These are phyloP conservation scores for Drosophila paramelanica DNA, from an alignment of 2,888 invertebrate genomes.

Conservation along the genomic window DNA sequence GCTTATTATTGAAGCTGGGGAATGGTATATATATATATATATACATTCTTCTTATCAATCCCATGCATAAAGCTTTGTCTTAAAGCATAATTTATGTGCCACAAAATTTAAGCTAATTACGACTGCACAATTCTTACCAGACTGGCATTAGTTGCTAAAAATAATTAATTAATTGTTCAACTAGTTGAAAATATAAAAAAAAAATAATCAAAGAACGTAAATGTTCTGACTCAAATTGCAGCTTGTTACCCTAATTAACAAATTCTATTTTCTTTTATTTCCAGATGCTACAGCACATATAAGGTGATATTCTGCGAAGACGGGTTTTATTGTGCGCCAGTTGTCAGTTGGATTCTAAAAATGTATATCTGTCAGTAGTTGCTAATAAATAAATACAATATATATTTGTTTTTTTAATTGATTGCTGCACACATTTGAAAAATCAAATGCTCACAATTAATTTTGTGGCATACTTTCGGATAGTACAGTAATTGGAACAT, in stretches of 20 bases:
- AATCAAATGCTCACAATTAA: background rate
- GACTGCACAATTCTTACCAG: too few relatives aligned
- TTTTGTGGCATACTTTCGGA: constrained; percentile 4
- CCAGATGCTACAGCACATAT: constrained; percentile 7
- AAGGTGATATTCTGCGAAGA: background rate
- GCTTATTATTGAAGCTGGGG: background rate
- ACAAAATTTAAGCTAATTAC: too few relatives aligned
- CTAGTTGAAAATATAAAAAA: too few relatives aligned
- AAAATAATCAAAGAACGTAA: too few relatives aligned
- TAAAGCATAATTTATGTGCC: too few relatives aligned
- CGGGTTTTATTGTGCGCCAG: background rate
- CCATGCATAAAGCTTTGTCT: background rate
- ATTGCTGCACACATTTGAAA: background rate
- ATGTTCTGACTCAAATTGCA: background rate
- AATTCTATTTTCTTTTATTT: constrained; percentile 22
- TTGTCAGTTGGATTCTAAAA: background rate
- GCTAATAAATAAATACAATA: background rate
- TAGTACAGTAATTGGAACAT: background rate
- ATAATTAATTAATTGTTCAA: too few relatives aligned
- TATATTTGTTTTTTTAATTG: background rate
- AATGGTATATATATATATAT: constrained; percentile 3
- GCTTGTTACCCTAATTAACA: background rate
- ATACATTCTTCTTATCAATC: constrained; percentile 38
- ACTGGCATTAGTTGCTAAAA: too few relatives aligned
- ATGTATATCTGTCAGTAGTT: background rate